phyloP scores from a whole-genome alignment of 1,140 invertebrate genomes.

The Papilio xuthus region DNA sequence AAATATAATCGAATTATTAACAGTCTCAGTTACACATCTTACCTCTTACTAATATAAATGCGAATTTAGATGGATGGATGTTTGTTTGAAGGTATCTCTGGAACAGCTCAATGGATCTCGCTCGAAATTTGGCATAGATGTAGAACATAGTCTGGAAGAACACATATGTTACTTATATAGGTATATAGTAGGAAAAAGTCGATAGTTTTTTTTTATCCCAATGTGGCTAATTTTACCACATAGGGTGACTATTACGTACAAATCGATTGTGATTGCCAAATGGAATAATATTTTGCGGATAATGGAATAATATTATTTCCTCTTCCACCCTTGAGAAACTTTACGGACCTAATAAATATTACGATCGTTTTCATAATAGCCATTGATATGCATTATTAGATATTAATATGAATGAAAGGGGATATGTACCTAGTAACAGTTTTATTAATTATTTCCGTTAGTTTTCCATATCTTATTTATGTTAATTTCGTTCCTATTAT shows the following conservation, averaged over 20 bases:
- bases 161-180: too few species aligned
- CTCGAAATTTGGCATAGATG: not conserved
- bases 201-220: not conserved
- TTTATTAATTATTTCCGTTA: not conserved
- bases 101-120: too few species aligned
- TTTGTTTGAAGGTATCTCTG: too few species aligned
- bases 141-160: too few species aligned
- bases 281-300: not conserved
- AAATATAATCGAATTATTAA: too few species aligned
- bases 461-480: not conserved
- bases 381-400: conserved; percentile 3
- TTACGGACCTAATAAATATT: conserved; percentile 18
- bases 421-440: not conserved
- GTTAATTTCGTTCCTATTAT: too few species aligned
- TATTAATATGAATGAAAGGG: not conserved
- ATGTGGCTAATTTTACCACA: not conserved
- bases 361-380: not conserved
- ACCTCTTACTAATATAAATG: too few species aligned
- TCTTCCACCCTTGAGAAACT: not conserved
- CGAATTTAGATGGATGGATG: too few species aligned
- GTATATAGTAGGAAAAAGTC: not conserved
- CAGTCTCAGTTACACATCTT: too few species aligned
- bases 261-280: conserved; percentile 2
- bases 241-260: not conserved
- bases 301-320: conserved; percentile 10